A percentile compares a stretch with the other conserved stretches of the same genome.
Evolutionary conservation across 2,888 invertebrate genomes (phyloP).

Genomic region (Ochropleura plecta): DNA sequence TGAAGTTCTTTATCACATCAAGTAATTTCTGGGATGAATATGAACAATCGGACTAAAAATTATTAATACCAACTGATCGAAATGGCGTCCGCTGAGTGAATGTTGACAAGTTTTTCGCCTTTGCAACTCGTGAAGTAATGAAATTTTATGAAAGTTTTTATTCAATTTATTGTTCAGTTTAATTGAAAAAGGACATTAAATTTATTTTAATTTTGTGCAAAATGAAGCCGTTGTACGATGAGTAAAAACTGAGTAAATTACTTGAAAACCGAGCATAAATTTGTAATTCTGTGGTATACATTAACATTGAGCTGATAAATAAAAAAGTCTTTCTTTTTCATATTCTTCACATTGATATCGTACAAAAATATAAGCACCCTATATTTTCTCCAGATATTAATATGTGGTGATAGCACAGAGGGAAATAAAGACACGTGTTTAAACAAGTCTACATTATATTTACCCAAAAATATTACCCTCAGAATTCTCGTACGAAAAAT

Average conservation of each 20-base stretch:
- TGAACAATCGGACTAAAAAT: not conserved
- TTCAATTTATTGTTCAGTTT: not conserved
- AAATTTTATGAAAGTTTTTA: not conserved
- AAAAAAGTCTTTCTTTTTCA: too few species aligned
- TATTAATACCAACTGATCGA: not conserved
- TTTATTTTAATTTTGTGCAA: not conserved
- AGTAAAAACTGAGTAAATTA: not conserved
- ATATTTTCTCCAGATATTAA: not conserved
- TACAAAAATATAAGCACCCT: not conserved
- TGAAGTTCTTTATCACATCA: constrained; percentile 11
- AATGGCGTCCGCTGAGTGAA: constrained; percentile 7
- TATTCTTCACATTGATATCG: too few species aligned
- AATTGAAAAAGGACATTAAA: not conserved
- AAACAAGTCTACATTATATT: not conserved
- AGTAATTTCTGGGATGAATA: constrained; percentile 3
- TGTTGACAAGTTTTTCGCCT: constrained; percentile 2
- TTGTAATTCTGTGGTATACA: too few species aligned
- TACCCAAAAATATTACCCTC: not conserved
- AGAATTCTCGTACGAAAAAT: constrained; percentile 7
- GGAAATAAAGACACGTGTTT: not conserved
- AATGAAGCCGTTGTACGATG: not conserved
- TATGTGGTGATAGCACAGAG: not conserved
- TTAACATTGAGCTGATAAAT: too few species aligned
- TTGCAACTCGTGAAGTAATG: not conserved
- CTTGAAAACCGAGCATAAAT: too few species aligned